Evolutionary conservation across 2,888 invertebrate species (phyloP), one percentile per base, ranked within the genome.

Genomic region (Danaus chrysippus): DNA sequence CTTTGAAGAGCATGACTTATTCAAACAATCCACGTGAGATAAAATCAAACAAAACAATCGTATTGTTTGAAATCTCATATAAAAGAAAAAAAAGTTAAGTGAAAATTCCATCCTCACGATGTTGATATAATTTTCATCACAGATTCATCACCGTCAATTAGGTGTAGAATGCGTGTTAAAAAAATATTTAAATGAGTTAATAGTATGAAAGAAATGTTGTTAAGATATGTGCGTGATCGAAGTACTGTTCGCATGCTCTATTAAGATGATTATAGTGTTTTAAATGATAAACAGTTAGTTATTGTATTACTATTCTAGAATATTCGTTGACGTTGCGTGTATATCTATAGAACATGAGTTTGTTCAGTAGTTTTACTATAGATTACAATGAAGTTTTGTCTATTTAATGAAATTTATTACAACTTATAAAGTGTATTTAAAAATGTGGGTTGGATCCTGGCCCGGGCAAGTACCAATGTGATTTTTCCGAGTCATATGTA

Each of bases 1-100:
- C 54, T 57, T 62, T 19, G 46, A 56, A 59, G 54, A 44, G 62
- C 56, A 61, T 41, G 63, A 63, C 44, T 58, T 53, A 58, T 58
- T 57, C 58, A 61, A 61, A 61, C 64, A 61, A 43, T 59, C 42
- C 55, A 52, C 55, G 52, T 52, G 17, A 17, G 12, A 53, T 5
- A 15, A 53, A 6, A 12, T 19, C 53, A 53, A 23, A 23, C 23
- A 53, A 17, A 15, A 11, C 17, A 53, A 34, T 5, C 23, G 6
- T 34, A 34, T 34, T 34, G 23, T 34, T 34, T 34, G 23, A 34
- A 34, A 34, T 34, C 3, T 34, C 23, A 23, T 3, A n/a, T n/a
- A n/a, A n/a, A n/a, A n/a, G n/a, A n/a, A n/a, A 34, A 34, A 34
- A 5, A n/a, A 49, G 10, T 17, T 17, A 10, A 49, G 15, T 17